These are phyloP conservation scores for Porites divaricata DNA, from an alignment of 92 coral and sea anemone genomes.

Conservation along the genomic window DNA sequence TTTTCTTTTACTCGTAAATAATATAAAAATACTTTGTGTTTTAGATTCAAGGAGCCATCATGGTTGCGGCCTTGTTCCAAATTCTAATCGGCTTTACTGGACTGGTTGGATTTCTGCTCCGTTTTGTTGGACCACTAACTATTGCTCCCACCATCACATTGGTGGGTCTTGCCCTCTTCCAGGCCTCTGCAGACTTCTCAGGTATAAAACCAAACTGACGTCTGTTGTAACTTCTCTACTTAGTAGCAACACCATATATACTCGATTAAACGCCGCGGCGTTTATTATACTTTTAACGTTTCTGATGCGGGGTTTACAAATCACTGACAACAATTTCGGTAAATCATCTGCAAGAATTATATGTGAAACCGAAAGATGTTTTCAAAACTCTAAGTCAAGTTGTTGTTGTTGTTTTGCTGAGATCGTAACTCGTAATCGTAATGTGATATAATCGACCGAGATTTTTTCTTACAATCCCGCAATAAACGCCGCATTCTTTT, in stretches of 20 bases:
- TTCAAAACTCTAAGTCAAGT: too few relatives aligned
- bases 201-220: slow-evolving; percentile 38
- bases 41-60: slow-evolving; percentile 93
- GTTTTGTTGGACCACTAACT: slow-evolving; percentile 91
- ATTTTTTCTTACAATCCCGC: too few relatives aligned
- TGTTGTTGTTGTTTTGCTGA: too few relatives aligned
- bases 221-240: background rate
- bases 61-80: slow-evolving; percentile 91
- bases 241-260: too few relatives aligned
- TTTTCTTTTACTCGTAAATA: too few relatives aligned
- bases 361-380: too few relatives aligned
- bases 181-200: slow-evolving; percentile 78
- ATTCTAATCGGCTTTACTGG: slow-evolving; percentile 89
- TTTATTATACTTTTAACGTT: background rate
- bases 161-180: slow-evolving; percentile 81
- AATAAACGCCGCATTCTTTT: too few relatives aligned
- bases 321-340: too few relatives aligned
- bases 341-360: too few relatives aligned
- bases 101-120: slow-evolving; percentile 77
- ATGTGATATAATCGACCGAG: too few relatives aligned
- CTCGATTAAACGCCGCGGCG: background rate
- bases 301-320: background rate
- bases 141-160: slow-evolving; percentile 83
- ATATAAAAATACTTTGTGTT: background rate
- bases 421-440: too few relatives aligned